A percentile compares a stretch with the other conserved stretches of the same genome.
Conservation (phyloP, 2,113 vertebrate species). For the Sylvilagus bachmani region DNA sequence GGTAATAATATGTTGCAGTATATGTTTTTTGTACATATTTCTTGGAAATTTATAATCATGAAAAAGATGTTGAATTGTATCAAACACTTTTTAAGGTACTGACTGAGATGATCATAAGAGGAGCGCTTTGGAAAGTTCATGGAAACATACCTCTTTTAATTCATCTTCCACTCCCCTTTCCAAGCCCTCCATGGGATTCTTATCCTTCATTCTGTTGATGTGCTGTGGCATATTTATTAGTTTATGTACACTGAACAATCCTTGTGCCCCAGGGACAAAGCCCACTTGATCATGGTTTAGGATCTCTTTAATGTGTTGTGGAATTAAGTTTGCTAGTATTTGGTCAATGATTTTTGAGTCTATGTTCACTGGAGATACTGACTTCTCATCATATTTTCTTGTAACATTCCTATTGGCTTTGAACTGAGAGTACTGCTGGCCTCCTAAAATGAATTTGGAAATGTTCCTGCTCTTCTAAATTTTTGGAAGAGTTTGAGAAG, state of each 20-base stretch:
- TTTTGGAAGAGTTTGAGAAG: slow-evolving; percentile 49
- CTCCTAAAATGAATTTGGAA: slow-evolving; percentile 18
- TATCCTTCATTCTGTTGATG: background rate
- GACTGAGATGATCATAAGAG: background rate
- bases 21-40: background rate
- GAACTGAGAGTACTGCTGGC: background rate
- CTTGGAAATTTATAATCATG: background rate
- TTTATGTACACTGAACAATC: background rate
- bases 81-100: background rate
- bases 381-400: background rate
- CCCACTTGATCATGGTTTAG: background rate
- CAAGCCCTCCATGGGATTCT: background rate
- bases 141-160: too few species aligned
- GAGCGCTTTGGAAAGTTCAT: too few species aligned
- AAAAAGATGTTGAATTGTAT: background rate
- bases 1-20: too few species aligned
- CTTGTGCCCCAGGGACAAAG: too few species aligned
- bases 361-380: background rate
- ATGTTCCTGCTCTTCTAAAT: background rate
- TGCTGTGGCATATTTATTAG: background rate
- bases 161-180: too few species aligned
- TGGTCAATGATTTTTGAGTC: background rate
- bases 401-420: background rate
- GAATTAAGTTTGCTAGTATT: background rate
- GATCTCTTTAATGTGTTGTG: background rate